Base-by-base conservation (phyloP, 2,113 vertebrate genomes). In the Alligator sinensis region DNA sequence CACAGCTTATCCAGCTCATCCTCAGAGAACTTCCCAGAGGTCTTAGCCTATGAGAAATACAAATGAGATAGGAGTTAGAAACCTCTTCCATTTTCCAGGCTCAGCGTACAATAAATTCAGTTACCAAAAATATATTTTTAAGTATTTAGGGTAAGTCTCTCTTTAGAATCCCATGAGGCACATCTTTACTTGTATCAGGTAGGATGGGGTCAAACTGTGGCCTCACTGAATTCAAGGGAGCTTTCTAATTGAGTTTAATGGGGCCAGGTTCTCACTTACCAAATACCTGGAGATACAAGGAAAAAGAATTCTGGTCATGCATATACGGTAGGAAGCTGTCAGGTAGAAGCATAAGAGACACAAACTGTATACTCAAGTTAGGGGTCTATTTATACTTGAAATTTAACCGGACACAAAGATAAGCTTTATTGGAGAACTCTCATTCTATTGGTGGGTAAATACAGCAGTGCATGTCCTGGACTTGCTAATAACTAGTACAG, bases 11-110 rank as follows among this genome's bases (percentile, higher is more conserved):
- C 97, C 94, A 99, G 1, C 83, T 99, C 99, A 5, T 99, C 99
- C 0, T 97, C 96, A 3, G 98, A 99, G 97, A 99, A 99, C 93
- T 99, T 99, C n/a, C 98, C 99, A 0, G 99, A 99, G n/a, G 88
- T 98, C 96, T 98, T 98, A 2, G 99, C 99, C 99, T 99, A 72
- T 16, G 87, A 85, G 82, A 85, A 82, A 97, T 38, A 87, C 1
- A 62, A 55, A 47, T 59, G 30, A 34, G 15, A 64, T 28, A 84
- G n/a, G 58, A 66, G 17, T 12, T 78, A 59, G 24, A 21, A 95
- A 28, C 27, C 80, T 55, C 55, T 93, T 92, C 54, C 14, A 21
- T 34, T 89, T 95, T 76, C 34, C 72, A 86, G 38, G 34, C 25
- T 47, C 87, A 88, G 24, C 18, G 75, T 28, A 59, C 80, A 72